phyloP scores from a whole-genome alignment of 2,888 invertebrate species.

The Amphiduros pacificus region DNA sequence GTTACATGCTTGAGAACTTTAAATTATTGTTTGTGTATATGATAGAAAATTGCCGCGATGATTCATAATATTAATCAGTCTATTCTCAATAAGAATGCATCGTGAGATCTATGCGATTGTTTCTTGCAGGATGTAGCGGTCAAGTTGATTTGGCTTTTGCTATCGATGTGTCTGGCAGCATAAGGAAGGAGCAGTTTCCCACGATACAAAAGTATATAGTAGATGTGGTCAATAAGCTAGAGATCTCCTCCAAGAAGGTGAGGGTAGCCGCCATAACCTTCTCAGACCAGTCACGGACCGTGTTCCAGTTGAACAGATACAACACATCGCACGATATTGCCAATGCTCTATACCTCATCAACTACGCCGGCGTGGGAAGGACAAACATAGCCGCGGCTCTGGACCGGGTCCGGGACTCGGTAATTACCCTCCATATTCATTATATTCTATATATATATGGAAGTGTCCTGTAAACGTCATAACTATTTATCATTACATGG shows the following conservation, averaged over 20 bases:
- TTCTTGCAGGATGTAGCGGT: slow-evolving; percentile 18
- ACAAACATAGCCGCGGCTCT: too few species aligned
- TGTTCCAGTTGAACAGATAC: slow-evolving; percentile 24
- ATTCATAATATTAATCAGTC: too few species aligned
- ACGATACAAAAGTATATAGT: slow-evolving; percentile 14
- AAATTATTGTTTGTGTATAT: too few species aligned
- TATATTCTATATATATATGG: too few species aligned
- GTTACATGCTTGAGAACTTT: too few species aligned
- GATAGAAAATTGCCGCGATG: too few species aligned
- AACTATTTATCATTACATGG: too few species aligned
- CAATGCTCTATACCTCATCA: slow-evolving; percentile 11
- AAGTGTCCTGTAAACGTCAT: too few species aligned
- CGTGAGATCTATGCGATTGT: too few species aligned
- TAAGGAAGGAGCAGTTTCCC: slow-evolving; percentile 23
- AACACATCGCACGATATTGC: slow-evolving; percentile 21
- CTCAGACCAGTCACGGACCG: slow-evolving; percentile 21
- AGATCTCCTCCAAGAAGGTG: slow-evolving; percentile 9
- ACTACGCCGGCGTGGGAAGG: slow-evolving; percentile 17
- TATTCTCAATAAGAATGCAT: too few species aligned
- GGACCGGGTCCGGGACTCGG: too few species aligned
- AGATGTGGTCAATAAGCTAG: slow-evolving; percentile 15
- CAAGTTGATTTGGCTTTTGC: slow-evolving; percentile 25
- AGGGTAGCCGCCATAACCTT: slow-evolving; percentile 22
- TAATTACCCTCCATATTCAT: too few species aligned
- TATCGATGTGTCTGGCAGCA: slow-evolving; percentile 27